A percentile compares a stretch with the other conserved stretches of the same genome.
phyloP scores from a whole-genome alignment of 2,797 vertebrate species.

The Leptodactylus fallax region DNA sequence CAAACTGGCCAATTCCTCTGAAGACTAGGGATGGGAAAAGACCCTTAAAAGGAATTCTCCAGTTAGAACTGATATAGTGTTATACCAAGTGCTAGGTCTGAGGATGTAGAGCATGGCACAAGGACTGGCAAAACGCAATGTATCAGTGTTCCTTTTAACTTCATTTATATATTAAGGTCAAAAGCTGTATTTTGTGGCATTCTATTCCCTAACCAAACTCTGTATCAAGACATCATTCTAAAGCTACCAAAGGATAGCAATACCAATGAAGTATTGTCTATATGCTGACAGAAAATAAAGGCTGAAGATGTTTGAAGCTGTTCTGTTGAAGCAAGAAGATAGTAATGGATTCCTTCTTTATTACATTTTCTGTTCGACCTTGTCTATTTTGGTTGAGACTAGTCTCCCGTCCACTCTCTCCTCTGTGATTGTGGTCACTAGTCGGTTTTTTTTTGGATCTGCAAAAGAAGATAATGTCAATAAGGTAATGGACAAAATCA shows the following conservation, averaged over 20 bases:
- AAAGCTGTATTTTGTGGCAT: background rate
- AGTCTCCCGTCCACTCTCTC: constrained; percentile 85
- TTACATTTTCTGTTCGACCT: constrained; percentile 72
- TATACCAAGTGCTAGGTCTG: background rate
- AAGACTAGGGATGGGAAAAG: background rate
- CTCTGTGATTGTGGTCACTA: constrained; percentile 83
- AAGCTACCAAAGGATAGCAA: background rate
- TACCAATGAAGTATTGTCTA: background rate
- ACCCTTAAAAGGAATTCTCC: background rate
- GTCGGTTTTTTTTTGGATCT: constrained; percentile 78
- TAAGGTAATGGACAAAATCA: background rate
- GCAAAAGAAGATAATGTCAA: background rate
- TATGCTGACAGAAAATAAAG: background rate
- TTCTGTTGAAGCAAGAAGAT: background rate
- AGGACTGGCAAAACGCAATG: too few relatives aligned
- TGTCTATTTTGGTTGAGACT: constrained; percentile 77
- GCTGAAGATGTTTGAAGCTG: background rate
- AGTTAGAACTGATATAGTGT: background rate
- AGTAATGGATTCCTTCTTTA: background rate
- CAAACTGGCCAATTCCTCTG: background rate
- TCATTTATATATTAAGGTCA: background rate
- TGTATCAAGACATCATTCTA: background rate
- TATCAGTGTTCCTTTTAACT: background rate
- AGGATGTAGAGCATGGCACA: background rate
- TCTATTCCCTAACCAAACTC: background rate